These are phyloP conservation scores for Loxodonta africana DNA, from an alignment of 2,113 vertebrate species.

Conservation along the genomic window DNA sequence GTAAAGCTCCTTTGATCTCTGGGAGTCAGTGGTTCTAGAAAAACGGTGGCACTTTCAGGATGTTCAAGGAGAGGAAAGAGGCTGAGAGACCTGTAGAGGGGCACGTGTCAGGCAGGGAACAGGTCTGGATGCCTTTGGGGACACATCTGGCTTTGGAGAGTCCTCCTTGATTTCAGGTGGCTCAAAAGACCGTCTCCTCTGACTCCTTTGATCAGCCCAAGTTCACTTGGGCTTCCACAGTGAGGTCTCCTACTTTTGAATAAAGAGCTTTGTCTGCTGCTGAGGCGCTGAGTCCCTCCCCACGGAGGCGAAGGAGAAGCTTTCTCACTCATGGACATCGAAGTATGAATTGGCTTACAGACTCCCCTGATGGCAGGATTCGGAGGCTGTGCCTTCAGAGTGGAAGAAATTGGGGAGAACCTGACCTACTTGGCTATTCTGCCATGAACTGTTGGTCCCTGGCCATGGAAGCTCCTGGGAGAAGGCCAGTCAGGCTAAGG, in stretches of 20 bases:
- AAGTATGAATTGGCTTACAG: not conserved
- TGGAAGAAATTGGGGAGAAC: not conserved
- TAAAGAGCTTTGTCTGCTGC: not conserved
- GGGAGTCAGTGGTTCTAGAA: not conserved
- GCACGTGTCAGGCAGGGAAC: rapidly evolving
- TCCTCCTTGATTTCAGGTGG: not conserved
- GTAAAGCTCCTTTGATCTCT: not conserved
- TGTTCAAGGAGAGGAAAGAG: not conserved
- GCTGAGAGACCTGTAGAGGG: no score
- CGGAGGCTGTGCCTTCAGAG: not conserved
- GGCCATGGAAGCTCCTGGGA: not conserved
- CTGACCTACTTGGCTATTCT: not conserved
- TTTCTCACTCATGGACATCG: not conserved
- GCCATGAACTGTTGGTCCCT: not conserved
- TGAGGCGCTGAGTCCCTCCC: not conserved
- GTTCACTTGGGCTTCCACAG: not conserved
- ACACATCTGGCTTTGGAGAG: not conserved
- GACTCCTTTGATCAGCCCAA: not conserved
- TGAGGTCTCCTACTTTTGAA: not conserved
- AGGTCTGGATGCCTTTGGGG: not conserved
- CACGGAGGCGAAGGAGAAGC: not conserved
- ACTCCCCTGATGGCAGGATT: not conserved
- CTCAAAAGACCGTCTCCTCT: not conserved
- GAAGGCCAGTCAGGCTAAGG: not conserved
- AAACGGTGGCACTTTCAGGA: not conserved